Conservation (phyloP, 2,888 invertebrate species). For the Osmoderma eremita region DNA sequence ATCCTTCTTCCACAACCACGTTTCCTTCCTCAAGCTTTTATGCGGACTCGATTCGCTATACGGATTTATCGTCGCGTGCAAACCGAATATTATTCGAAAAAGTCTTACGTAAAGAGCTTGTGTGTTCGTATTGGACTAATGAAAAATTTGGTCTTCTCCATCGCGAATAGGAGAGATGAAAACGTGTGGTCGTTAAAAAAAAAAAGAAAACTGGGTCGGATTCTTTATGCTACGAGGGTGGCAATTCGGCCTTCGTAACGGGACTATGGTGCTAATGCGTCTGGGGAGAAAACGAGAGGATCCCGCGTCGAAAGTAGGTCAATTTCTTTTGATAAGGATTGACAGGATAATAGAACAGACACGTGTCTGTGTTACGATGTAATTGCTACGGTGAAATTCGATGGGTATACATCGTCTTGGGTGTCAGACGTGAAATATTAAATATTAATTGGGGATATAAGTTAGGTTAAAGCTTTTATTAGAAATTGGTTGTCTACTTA, state of each 20-base stretch:
- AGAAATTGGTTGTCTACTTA: too few relatives aligned
- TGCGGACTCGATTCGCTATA: neutral
- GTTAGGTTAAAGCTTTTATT: too few relatives aligned
- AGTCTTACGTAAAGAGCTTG: slow-evolving; percentile 6
- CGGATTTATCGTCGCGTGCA: slow-evolving; percentile 23
- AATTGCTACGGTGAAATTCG: too few relatives aligned
- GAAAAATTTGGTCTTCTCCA: slow-evolving; percentile 15
- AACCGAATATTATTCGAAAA: slow-evolving; percentile 34
- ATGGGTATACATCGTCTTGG: too few relatives aligned
- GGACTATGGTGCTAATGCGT: neutral
- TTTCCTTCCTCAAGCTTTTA: slow-evolving; percentile 25
- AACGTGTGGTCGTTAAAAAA: neutral
- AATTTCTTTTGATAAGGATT: slow-evolving; percentile 1
- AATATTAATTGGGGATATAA: too few relatives aligned
- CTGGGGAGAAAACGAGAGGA: neutral
- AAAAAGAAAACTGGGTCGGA: neutral
- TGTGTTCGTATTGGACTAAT: slow-evolving; percentile 14
- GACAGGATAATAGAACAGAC: neutral
- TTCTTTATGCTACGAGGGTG: slow-evolving; percentile 1
- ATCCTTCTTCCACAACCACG: slow-evolving; percentile 27
- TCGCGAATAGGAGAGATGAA: neutral
- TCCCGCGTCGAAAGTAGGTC: neutral
- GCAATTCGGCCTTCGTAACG: too few relatives aligned
- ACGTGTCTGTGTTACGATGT: too few relatives aligned
- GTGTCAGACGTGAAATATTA: too few relatives aligned